phyloP scores from a whole-genome alignment of 2,888 invertebrate species.

The Conomelus anceps region DNA sequence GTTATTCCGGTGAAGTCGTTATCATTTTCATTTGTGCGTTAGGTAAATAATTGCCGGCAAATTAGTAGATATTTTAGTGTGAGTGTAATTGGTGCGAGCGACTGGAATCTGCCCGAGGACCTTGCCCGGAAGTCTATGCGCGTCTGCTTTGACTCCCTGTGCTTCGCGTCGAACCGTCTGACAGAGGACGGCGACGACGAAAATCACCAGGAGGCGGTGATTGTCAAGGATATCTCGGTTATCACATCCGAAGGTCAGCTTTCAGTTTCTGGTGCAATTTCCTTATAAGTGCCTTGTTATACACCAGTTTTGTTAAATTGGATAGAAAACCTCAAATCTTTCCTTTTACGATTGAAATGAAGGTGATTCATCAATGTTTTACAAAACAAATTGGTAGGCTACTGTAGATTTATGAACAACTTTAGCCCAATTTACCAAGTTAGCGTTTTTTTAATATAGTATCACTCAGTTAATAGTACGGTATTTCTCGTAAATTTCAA shows the following conservation, averaged over 20 bases:
- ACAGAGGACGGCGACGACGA: slow-evolving; percentile 64
- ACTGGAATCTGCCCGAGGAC: slow-evolving; percentile 40
- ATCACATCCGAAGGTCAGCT: slow-evolving; percentile 27
- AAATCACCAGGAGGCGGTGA: slow-evolving; percentile 42
- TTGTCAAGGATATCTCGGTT: slow-evolving; percentile 34
- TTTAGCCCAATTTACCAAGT: too few relatives aligned
- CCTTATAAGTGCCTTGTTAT: neutral
- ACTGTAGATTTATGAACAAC: too few relatives aligned
- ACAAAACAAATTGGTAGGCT: too few relatives aligned
- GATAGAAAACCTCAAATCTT: neutral
- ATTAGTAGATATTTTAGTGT: neutral
- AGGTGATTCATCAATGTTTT: neutral
- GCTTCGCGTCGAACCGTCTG: slow-evolving; percentile 83
- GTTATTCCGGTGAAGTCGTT: slow-evolving; percentile 35
- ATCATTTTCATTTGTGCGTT: neutral
- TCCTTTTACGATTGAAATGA: neutral
- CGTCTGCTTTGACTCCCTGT: slow-evolving; percentile 83
- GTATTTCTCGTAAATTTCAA: too few relatives aligned
- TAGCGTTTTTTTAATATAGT: too few relatives aligned
- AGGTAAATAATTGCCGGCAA: neutral
- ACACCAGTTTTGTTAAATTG: neutral
- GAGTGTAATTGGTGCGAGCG: neutral
- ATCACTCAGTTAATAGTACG: too few relatives aligned
- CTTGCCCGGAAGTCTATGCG: slow-evolving; percentile 63
- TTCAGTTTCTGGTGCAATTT: neutral